Base-by-base conservation (phyloP, 2,888 invertebrate species). In the Notocelia uddmanniana region DNA sequence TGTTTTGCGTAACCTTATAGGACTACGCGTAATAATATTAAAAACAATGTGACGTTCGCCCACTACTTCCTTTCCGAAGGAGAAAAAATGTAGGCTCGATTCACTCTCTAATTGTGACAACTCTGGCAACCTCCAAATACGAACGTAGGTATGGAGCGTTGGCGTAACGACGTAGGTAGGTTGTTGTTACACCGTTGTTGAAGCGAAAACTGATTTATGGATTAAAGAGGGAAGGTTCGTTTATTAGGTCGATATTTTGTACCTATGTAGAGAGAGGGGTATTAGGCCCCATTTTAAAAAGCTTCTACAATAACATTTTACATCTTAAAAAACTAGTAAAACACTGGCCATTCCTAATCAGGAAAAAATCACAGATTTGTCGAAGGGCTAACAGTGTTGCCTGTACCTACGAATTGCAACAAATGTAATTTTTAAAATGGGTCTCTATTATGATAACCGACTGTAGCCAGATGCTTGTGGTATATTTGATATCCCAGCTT, bases 31-130 rank as follows among this genome's bases (percentile, higher is more conserved):
- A 45, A 45, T 78, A 74, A 75, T 79, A 81, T 82, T 81, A 79
- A 81, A 85, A 84, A 80, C 79, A 78, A 79, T 80, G 76, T 75
- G 73, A 77, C 72, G 77, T 66, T 83, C 87, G 87, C 88, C 88
- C 86, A 89, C 87, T 75, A 79, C 76, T 81, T 84, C 87, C 86
- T 85, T 85, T 81, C 84, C 45, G 78, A 70, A 74, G 73, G 74
- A 77, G 77, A 81, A 82, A 83, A 82, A 82, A 79, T 76, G 77
- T 74, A 76, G 72, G 68, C 72, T 68, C 76, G 75, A 75, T 76
- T 79, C 80, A 80, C 78, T 81, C 78, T 80, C 79, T 80, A 79
- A 80, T 76, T 78, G 73, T 80, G 77, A 82, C 80, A 80, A 80
- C 71, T 67, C 67, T 59, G 67, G 71, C 67, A 68, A 50, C 73